Conservation (phyloP, 1,140 invertebrate genomes). For the Pseudomyrmex cubaensis region DNA sequence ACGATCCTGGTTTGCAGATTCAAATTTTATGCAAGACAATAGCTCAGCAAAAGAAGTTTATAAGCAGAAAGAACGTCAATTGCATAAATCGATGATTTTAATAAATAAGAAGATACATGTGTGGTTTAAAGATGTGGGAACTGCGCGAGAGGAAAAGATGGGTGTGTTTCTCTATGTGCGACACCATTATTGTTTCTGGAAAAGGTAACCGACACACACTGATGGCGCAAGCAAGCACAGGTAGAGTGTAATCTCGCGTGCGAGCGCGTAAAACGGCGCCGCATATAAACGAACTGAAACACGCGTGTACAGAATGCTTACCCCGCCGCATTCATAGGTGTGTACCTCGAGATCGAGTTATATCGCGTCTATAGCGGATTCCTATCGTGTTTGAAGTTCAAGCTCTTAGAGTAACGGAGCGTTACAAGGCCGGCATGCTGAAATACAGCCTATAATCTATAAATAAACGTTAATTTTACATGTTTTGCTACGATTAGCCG, state of each 20-base stretch:
- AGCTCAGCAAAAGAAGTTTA: background rate
- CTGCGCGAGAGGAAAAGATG: background rate
- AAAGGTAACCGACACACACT: constrained; percentile 39
- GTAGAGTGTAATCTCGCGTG: constrained; percentile 25
- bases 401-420: background rate
- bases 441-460: background rate
- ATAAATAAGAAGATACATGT: background rate
- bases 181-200: constrained; percentile 56
- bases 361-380: constrained; percentile 54
- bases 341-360: constrained; percentile 45
- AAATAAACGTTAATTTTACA: background rate
- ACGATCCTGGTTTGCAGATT: background rate
- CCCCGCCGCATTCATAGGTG: constrained; percentile 43
- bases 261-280: background rate
- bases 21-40: background rate
- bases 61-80: background rate
- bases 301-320: constrained; percentile 66
- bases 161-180: constrained; percentile 8
- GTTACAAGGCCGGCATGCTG: constrained; percentile 12
- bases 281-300: constrained; percentile 64
- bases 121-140: background rate
- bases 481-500: too few relatives aligned
- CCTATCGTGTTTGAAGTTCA: constrained; percentile 48
- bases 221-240: constrained; percentile 37
- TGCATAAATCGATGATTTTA: background rate